phyloP scores from a whole-genome alignment of 2,797 vertebrate genomes.

The Sciurus carolinensis region DNA sequence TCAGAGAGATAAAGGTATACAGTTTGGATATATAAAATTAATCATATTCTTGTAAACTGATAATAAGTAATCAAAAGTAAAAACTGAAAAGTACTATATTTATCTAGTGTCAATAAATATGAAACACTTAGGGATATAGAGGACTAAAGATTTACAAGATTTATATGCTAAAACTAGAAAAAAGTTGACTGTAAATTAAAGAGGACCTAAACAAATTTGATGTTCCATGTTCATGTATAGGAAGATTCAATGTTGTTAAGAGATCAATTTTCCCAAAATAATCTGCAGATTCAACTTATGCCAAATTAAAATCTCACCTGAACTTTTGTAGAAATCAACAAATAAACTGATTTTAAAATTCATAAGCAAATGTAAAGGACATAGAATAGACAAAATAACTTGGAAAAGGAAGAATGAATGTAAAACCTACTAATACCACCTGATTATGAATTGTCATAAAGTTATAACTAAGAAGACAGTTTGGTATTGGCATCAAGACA shows the following conservation, averaged over 20 bases:
- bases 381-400: not conserved
- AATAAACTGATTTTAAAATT: constrained; percentile 13
- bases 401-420: not conserved
- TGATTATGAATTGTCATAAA: not conserved
- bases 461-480: not conserved
- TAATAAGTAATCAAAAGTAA: not conserved
- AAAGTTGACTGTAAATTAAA: not conserved
- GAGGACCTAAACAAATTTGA: not conserved
- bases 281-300: not conserved
- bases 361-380: not conserved
- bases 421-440: not conserved
- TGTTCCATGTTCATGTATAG: not conserved
- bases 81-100: not conserved
- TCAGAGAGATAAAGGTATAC: not conserved
- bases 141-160: not conserved
- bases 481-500: not conserved
- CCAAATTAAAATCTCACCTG: not conserved
- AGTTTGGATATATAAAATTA: not conserved
- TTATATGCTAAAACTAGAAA: not conserved
- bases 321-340: not conserved
- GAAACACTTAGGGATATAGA: not conserved
- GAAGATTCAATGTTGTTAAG: not conserved
- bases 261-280: not conserved
- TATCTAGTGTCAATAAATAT: not conserved
- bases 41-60: not conserved